Evolutionary conservation across 1,140 invertebrate species (phyloP).

Genomic region (Ptiloglossa arizonensis): DNA sequence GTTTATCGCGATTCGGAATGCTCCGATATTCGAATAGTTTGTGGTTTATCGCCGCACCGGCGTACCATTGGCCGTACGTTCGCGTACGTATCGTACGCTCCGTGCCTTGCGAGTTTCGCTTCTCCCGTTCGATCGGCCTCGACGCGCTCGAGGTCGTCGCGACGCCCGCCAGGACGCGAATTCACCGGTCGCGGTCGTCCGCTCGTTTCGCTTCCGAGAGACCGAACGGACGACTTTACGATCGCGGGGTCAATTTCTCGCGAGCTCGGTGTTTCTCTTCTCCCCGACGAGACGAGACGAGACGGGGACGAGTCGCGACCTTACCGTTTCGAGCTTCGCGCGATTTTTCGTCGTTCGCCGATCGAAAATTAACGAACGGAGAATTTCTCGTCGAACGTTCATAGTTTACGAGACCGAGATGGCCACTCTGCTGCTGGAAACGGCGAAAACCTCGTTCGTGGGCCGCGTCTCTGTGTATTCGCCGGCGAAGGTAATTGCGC

Average conservation of each 20-base stretch:
- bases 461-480: neutral
- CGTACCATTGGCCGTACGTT: neutral
- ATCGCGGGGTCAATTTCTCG: conserved; percentile 37
- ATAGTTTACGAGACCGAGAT: too few relatives aligned
- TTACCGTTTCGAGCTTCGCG: too few relatives aligned
- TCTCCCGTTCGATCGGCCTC: too few relatives aligned
- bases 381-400: too few relatives aligned
- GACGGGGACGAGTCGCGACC: too few relatives aligned
- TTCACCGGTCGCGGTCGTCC: neutral
- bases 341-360: too few relatives aligned
- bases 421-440: too few relatives aligned
- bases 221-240: conserved; percentile 33
- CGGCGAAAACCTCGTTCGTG: too few relatives aligned
- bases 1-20: conserved; percentile 64
- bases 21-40: conserved; percentile 57
- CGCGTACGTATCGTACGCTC: neutral
- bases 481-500: conserved; percentile 25
- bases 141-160: neutral
- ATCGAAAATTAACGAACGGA: too few relatives aligned
- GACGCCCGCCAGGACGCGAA: neutral
- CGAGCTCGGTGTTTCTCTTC: conserved; percentile 6
- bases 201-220: too few relatives aligned
- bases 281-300: too few relatives aligned
- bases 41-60: neutral
- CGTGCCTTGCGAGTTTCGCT: too few relatives aligned